Evolutionary conservation across 2,113 vertebrate species (phyloP).

Genomic region (Columba livia): DNA sequence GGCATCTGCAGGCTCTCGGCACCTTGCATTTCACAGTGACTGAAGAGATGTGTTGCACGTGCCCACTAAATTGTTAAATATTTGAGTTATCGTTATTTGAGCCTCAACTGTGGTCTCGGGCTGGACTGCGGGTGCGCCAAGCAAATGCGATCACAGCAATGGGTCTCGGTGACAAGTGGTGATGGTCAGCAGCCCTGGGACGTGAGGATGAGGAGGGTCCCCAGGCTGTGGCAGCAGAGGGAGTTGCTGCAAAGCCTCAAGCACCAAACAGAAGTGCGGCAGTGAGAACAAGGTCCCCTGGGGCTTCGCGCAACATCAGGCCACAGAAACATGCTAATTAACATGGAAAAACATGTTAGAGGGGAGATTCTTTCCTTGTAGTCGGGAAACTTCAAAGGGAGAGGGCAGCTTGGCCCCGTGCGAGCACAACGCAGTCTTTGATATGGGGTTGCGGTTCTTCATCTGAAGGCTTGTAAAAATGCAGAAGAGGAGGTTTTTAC

Average conservation of each 20-base stretch:
- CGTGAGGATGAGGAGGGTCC: not conserved
- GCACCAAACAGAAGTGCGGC: fast-evolving
- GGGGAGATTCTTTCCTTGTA: not conserved
- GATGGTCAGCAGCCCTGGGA: not conserved
- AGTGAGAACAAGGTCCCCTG: not conserved
- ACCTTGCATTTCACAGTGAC: fast-evolving
- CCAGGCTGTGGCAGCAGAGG: not conserved
- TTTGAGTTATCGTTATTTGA: not conserved
- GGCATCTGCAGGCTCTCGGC: not conserved
- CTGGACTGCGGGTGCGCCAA: not conserved
- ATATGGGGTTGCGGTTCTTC: fast-evolving
- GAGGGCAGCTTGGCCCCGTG: not conserved
- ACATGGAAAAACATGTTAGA: not conserved
- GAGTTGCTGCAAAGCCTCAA: not conserved
- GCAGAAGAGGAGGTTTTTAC: not conserved
- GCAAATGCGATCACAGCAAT: fast-evolving
- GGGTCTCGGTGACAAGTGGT: not conserved
- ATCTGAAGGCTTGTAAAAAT: not conserved
- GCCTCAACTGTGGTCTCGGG: not conserved
- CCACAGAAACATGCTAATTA: not conserved
- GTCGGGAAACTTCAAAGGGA: not conserved
- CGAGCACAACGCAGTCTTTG: not conserved
- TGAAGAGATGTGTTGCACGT: fast-evolving
- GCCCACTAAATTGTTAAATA: not conserved
- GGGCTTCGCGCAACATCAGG: not conserved